Evolutionary conservation across 2,888 invertebrate species (phyloP).

Genomic region (Charanyca ferruginea): DNA sequence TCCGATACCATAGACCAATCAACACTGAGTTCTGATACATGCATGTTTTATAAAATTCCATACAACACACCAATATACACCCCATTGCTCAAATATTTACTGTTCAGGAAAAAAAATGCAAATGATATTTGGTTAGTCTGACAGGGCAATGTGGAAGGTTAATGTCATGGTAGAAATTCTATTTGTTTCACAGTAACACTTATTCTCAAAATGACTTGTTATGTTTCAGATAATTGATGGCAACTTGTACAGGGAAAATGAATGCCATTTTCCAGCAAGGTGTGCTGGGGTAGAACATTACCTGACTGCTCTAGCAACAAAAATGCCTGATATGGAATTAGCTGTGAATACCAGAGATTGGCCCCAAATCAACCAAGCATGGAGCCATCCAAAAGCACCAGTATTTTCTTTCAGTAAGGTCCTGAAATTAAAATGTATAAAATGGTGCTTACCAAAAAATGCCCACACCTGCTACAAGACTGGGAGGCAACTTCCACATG

Average conservation of each 20-base stretch:
- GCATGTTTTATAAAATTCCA: too few species aligned
- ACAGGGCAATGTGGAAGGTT: too few species aligned
- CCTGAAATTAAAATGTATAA: slow-evolving; percentile 51
- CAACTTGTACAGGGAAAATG: slow-evolving; percentile 94
- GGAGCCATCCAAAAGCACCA: slow-evolving; percentile 92
- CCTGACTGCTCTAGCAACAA: slow-evolving; percentile 92
- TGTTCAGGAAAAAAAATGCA: too few species aligned
- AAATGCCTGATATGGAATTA: slow-evolving; percentile 96
- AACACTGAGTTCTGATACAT: too few species aligned
- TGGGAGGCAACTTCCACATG: not conserved
- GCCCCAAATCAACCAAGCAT: slow-evolving; percentile 95
- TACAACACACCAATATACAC: too few species aligned
- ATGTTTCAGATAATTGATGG: slow-evolving; percentile 95
- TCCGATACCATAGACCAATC: too few species aligned
- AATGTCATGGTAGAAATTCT: not conserved
- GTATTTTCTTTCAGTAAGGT: slow-evolving; percentile 99
- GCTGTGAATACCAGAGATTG: slow-evolving; percentile 97
- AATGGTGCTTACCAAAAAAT: slow-evolving; percentile 7
- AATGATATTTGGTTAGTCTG: too few species aligned
- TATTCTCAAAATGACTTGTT: not conserved
- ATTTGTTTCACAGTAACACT: not conserved
- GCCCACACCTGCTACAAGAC: not conserved
- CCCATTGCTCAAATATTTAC: too few species aligned
- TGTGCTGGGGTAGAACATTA: slow-evolving; percentile 98
- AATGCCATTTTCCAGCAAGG: slow-evolving; percentile 98